Base-by-base conservation (phyloP, 2,113 vertebrate genomes). In the Myanophis thanlyinensis region DNA sequence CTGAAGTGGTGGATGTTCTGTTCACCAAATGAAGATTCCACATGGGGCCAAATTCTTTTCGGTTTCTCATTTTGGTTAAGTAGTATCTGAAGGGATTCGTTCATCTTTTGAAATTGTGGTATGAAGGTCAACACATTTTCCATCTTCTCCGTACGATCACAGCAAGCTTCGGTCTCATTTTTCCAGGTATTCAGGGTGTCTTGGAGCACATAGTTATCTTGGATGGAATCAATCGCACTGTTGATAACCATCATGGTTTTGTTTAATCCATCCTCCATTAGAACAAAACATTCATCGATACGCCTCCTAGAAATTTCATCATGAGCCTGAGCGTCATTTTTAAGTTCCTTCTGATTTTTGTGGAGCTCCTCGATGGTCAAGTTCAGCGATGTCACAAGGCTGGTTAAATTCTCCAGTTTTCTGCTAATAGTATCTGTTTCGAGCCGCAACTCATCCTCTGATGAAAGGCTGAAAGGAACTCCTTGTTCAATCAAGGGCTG, bases 201-300 rank as follows among this genome's bases (percentile, higher is more conserved):
- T 95, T 97, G 97, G 47, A 94, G 90, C 35, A 97, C 92, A 4
- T 97, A 98, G 88, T 98, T 98, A 92, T 98, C 97, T 48, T 95
- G 97, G 94, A 98, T 96, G 80, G 97, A 97, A 96, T 98, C 98
- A 0, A 98, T 92, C 91, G 97, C 98, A 10, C 91, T 96, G 88
- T 98, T 98, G 87, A 98, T 89, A 89, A 98, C 91, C 22, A 87
- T 95, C 97, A 98, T 97, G 46, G 98, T 98, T 93, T 98, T 98
- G 91, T 98, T 98, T 90, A 98, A 94, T 30, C 97, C 97, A 4
- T 98, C 98, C 93, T 98, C 98, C 94, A 97, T 96, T 96, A 98
- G 97, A 89, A 96, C 85, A 48, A 95, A 96, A 49, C 96, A 97
- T 59, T 97, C 97, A 89, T 88, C 94, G 35, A 98, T 52, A n/a